Base-by-base conservation (phyloP, 2,113 vertebrate genomes). In the Pimephales promelas region DNA sequence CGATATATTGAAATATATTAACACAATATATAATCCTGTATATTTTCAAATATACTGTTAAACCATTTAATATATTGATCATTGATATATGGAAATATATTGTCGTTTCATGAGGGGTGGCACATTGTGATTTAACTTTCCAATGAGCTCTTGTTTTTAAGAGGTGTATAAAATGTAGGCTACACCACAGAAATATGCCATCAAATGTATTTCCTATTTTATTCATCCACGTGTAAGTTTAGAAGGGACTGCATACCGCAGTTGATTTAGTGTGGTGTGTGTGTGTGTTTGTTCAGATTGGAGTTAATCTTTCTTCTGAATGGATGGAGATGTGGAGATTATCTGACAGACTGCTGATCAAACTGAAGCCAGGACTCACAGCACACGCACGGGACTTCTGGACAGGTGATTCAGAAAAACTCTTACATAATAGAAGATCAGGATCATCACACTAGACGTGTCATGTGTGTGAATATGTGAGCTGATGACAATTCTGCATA, bases 291-390 rank as follows among this genome's bases (percentile, higher is more conserved):
- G 28, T 7, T 47, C 34, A 31, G 45, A 11, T 18, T 81, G 34
- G 28, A 70, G 66, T 14, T 61, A 36, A 61, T 74, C 59, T 24
- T 18, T 49, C 31, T 3, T 83, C 10, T 61, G 78, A 80, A 84
- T 79, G 66, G 45, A 26, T 13, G 16, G 47, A 84, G 74, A 57
- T 84, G 49, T 31, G 6, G 81, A 81, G 87, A 90, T 91, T 89
- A 90, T 89, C 85, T 90, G 73, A 59, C 28, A 90, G 82, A 88
- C 70, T 90, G 88, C 90, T 90, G 89, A 92, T 89, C 83, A 83
- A 61, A 79, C 85, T 57, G 80, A 62, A 89, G 82, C 0, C 14
- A 31, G 18, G 40, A 45, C 59, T 47, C 59, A 31, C 59, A 31
- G n/a, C 77, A 31, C 78, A 79, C n/a, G n/a, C 43, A n/a, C 24